Evolutionary conservation across 2,888 invertebrate species (phyloP).

Genomic region (Ramazzottius varieornatus): DNA sequence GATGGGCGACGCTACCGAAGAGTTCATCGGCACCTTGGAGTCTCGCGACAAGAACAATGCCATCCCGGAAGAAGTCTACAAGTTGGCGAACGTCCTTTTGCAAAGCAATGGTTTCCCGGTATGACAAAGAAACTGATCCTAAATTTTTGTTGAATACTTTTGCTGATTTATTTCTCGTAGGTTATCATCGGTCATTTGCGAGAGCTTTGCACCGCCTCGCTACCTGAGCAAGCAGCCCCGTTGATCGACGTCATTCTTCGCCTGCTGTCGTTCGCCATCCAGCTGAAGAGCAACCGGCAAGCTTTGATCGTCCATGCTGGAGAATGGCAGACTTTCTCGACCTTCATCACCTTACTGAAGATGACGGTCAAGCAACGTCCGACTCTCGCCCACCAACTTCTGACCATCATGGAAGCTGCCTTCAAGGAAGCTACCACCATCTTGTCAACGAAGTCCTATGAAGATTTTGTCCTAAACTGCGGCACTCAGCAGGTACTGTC

Average conservation of each 20-base stretch:
- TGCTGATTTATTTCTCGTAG: not conserved
- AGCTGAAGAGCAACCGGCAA: not conserved
- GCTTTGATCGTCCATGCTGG: not conserved
- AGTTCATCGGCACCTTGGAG: constrained; percentile 78
- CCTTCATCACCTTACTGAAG: not conserved
- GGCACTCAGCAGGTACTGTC: not conserved
- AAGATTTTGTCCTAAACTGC: not conserved
- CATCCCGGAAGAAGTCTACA: constrained; percentile 77
- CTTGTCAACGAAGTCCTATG: not conserved
- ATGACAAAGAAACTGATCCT: not conserved
- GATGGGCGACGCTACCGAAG: constrained; percentile 91
- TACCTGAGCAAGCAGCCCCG: not conserved
- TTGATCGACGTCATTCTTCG: not conserved
- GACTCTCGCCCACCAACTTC: not conserved
- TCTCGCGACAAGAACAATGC: constrained; percentile 40
- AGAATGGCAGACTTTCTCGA: not conserved
- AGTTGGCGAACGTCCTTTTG: constrained; percentile 57
- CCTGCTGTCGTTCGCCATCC: not conserved
- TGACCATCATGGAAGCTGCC: not conserved
- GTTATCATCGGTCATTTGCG: not conserved
- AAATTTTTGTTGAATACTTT: constrained; percentile 2
- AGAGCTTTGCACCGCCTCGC: not conserved
- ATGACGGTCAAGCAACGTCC: not conserved
- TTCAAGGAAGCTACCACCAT: not conserved
- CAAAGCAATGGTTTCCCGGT: constrained; percentile 42